Conservation (phyloP, 2,888 invertebrate species). For the Anoplius nigerrimus region DNA sequence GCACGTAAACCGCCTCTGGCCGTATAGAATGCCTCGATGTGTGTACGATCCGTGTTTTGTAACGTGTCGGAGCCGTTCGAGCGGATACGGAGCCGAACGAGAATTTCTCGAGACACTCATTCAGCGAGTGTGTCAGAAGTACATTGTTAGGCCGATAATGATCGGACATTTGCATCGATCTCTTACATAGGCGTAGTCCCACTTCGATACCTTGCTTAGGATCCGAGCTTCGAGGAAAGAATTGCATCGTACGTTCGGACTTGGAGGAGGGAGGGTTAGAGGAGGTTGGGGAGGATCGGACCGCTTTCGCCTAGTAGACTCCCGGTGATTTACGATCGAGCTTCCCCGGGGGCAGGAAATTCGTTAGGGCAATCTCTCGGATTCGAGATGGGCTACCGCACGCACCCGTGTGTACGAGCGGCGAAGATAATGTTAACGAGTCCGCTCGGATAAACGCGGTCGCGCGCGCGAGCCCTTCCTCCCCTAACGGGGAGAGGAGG, state of each 20-base stretch:
- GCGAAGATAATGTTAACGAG: conserved; percentile 68
- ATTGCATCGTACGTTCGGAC: too few relatives aligned
- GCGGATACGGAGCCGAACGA: conserved; percentile 24
- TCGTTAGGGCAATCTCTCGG: conserved; percentile 68
- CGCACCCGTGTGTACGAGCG: conserved; percentile 58
- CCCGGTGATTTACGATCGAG: conserved; percentile 67
- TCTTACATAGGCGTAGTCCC: too few relatives aligned
- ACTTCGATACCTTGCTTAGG: too few relatives aligned
- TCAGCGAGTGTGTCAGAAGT: too few relatives aligned
- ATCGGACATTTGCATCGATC: too few relatives aligned
- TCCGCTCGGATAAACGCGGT: conserved; percentile 58
- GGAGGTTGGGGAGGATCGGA: conserved; percentile 34
- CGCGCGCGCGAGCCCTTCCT: conserved; percentile 22
- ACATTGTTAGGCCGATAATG: too few relatives aligned
- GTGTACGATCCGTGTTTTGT: too few relatives aligned
- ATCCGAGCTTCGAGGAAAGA: too few relatives aligned
- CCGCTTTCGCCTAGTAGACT: conserved; percentile 44
- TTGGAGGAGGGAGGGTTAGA: conserved; percentile 49
- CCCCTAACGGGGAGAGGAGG: not conserved
- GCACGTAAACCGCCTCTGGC: too few relatives aligned
- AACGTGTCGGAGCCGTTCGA: too few relatives aligned
- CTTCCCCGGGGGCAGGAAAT: conserved; percentile 68
- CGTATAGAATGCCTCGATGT: too few relatives aligned
- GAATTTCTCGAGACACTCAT: conserved; percentile 2
- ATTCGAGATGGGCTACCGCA: conserved; percentile 68